Percentiles rank a stretch among this genome's conserved stretches.
Conservation (phyloP, 2,797 vertebrate species). For the Acipenser transmontanus region DNA sequence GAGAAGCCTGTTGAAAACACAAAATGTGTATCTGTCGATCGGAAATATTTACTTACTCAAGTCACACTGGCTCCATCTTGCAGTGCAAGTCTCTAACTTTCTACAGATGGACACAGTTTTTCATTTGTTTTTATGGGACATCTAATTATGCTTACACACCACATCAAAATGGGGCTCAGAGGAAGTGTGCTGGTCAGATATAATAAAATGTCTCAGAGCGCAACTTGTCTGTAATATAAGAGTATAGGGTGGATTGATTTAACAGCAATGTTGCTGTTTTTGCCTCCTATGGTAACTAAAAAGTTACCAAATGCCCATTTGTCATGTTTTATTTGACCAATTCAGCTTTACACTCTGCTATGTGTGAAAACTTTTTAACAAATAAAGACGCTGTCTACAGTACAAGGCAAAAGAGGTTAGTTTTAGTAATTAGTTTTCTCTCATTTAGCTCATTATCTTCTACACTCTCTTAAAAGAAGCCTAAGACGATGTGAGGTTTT, state of each 20-base stretch:
- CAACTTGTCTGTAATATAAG: constrained; percentile 55
- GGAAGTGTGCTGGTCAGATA: constrained; percentile 60
- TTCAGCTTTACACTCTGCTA: constrained; percentile 36
- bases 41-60: constrained; percentile 32
- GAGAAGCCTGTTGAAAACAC: constrained; percentile 38
- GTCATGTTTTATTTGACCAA: constrained; percentile 42
- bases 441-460: constrained; percentile 65
- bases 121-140: constrained; percentile 49
- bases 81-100: constrained; percentile 38
- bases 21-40: constrained; percentile 25
- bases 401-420: constrained; percentile 60
- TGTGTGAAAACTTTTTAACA: constrained; percentile 20
- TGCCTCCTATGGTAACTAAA: constrained; percentile 34
- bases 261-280: constrained; percentile 23
- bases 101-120: constrained; percentile 57
- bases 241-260: constrained; percentile 31
- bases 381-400: constrained; percentile 47
- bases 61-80: constrained; percentile 26
- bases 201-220: constrained; percentile 43
- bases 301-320: constrained; percentile 20
- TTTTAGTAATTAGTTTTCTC: constrained; percentile 62
- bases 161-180: constrained; percentile 60
- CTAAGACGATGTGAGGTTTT: constrained; percentile 45
- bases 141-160: constrained; percentile 65
- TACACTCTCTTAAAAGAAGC: constrained; percentile 17